These are phyloP conservation scores for Agrotis segetum DNA, from an alignment of 2,888 invertebrate species.

Conservation along the genomic window DNA sequence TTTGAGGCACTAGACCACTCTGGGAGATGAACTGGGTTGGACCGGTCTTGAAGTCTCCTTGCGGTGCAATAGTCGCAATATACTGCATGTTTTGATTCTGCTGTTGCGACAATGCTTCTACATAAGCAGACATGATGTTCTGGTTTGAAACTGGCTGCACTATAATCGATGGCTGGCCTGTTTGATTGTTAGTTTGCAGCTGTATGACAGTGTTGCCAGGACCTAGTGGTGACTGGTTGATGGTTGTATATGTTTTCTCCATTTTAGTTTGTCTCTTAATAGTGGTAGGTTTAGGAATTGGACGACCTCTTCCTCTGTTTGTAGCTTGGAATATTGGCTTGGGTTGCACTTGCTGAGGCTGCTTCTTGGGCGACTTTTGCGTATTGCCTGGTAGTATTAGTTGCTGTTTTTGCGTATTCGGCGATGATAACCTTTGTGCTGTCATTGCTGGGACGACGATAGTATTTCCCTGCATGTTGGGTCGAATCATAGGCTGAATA, in stretches of 20 bases:
- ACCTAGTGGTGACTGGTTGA: slow-evolving; percentile 86
- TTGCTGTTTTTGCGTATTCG: slow-evolving; percentile 87
- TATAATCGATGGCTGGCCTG: slow-evolving; percentile 92
- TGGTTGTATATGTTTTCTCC: slow-evolving; percentile 87
- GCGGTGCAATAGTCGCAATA: slow-evolving; percentile 93
- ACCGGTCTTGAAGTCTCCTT: slow-evolving; percentile 90
- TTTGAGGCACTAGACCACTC: slow-evolving; percentile 90
- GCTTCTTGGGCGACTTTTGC: slow-evolving; percentile 89
- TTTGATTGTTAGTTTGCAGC: slow-evolving; percentile 90
- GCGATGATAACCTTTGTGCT: slow-evolving; percentile 85
- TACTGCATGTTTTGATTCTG: slow-evolving; percentile 94
- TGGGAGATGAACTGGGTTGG: slow-evolving; percentile 91
- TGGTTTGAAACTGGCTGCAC: slow-evolving; percentile 92
- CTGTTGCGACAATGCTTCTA: slow-evolving; percentile 93
- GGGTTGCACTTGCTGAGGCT: slow-evolving; percentile 86
- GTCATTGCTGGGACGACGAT: slow-evolving; percentile 88
- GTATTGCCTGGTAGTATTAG: slow-evolving; percentile 83
- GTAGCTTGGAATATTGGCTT: slow-evolving; percentile 88
- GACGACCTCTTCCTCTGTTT: slow-evolving; percentile 84
- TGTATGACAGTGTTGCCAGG: slow-evolving; percentile 90
- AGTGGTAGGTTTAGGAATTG: slow-evolving; percentile 86
- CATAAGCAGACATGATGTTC: slow-evolving; percentile 92
- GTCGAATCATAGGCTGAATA: slow-evolving; percentile 89
- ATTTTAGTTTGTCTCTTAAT: slow-evolving; percentile 88
- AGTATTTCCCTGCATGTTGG: slow-evolving; percentile 87